These are phyloP conservation scores for Columbina picui DNA, from an alignment of 2,113 vertebrate species.

Conservation along the genomic window DNA sequence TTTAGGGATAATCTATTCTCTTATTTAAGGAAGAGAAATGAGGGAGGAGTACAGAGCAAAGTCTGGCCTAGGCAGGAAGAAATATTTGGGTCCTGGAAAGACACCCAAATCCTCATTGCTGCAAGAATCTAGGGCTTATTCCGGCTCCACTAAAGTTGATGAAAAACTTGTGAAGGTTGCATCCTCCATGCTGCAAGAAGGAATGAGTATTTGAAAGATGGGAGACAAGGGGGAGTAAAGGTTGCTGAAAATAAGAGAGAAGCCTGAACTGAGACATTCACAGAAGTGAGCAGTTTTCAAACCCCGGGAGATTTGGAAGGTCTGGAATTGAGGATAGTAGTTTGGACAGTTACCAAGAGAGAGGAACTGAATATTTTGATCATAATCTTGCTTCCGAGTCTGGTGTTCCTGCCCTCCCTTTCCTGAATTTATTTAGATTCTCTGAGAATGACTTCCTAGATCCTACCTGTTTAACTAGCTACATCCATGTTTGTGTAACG, in stretches of 20 bases:
- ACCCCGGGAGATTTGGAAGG: not conserved
- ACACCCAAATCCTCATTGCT: not conserved
- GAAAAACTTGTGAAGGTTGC: not conserved
- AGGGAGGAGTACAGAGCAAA: not conserved
- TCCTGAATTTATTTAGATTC: not conserved
- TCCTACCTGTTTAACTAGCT: not conserved
- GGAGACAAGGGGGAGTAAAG: not conserved
- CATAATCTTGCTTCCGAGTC: not conserved
- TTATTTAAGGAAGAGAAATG: not conserved
- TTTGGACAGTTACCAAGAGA: constrained; percentile 1
- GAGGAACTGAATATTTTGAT: not conserved
- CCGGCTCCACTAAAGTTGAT: not conserved
- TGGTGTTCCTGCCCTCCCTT: not conserved
- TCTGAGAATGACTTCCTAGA: not conserved
- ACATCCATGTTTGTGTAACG: not conserved
- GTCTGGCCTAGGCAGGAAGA: not conserved
- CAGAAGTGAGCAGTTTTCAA: not conserved
- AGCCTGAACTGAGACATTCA: not conserved
- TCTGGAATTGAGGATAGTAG: not conserved
- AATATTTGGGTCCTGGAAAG: not conserved
- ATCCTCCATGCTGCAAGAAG: not conserved
- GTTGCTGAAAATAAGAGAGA: not conserved
- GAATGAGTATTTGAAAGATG: not conserved
- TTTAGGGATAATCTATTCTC: constrained; percentile 17
- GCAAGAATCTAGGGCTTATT: constrained; percentile 1